Conservation (phyloP, 1,140 invertebrate genomes). For the Drosophila busckii region DNA sequence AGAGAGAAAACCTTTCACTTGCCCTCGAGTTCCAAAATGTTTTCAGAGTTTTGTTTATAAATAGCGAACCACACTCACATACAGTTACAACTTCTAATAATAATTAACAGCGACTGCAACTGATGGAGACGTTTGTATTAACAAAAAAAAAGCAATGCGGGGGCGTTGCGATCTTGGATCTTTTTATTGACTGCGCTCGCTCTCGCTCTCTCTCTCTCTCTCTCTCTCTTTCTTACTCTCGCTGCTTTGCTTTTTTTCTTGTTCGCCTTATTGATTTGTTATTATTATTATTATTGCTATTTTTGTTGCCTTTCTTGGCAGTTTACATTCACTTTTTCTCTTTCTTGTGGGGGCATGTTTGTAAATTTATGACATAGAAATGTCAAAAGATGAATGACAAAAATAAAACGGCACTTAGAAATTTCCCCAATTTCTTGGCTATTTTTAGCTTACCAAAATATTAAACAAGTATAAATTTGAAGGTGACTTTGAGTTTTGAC, state of each 20-base stretch:
- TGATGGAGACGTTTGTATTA: no score
- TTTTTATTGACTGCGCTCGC: no score
- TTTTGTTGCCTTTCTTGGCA: constrained; percentile 33
- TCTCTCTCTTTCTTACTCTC: constrained; percentile 9
- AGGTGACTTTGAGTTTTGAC: constrained; percentile 30
- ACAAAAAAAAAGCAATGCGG: constrained; percentile 49
- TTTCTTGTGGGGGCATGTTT: constrained; percentile 33
- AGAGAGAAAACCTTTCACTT: constrained; percentile 43
- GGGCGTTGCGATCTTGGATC: constrained; percentile 55
- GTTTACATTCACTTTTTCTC: constrained; percentile 58
- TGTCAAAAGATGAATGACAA: constrained; percentile 46
- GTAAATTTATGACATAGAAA: constrained; percentile 66
- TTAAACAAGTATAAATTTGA: constrained; percentile 13
- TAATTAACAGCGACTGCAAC: constrained; percentile 6
- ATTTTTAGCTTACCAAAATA: constrained; percentile 13
- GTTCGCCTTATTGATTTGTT: constrained; percentile 2
- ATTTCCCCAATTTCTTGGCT: constrained; percentile 30
- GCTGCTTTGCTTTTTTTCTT: constrained; percentile 15
- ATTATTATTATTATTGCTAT: neutral
- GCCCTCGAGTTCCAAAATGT: constrained; percentile 30
- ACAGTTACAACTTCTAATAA: constrained; percentile 11
- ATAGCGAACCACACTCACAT: constrained; percentile 6
- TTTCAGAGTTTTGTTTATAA: constrained; percentile 14
- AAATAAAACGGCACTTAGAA: constrained; percentile 37
- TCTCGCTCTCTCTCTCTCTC: constrained; percentile 10